Conservation (phyloP, 35 echinoderm and acorn worm genomes). For the Anneissia japonica region DNA sequence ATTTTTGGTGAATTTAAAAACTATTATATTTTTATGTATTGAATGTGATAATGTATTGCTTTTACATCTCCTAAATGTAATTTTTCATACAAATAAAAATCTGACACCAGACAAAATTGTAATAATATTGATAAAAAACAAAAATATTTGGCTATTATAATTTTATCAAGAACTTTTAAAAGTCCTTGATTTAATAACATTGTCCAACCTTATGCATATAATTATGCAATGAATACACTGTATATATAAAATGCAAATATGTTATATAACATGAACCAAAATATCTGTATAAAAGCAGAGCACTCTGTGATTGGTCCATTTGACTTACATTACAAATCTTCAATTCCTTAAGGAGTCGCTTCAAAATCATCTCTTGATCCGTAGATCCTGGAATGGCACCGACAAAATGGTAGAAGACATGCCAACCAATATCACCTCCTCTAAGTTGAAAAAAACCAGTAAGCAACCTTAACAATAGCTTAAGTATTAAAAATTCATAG, state of each 20-base stretch:
- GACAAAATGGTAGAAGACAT: conserved; percentile 93
- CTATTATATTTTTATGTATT: no score
- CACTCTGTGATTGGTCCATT: not conserved
- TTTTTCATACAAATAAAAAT: no score
- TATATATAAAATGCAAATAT: not conserved
- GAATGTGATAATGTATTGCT: no score
- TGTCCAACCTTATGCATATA: not conserved
- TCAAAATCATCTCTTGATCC: conserved; percentile 80
- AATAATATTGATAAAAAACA: no score
- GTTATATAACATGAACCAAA: not conserved
- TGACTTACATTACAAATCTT: conserved; percentile 84
- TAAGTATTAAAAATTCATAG: no score
- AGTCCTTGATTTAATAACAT: no score
- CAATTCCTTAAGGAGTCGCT: conserved; percentile 68
- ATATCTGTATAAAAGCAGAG: not conserved
- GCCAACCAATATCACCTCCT: conserved; percentile 55
- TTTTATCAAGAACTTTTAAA: no score
- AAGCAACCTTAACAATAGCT: no score
- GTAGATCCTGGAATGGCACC: conserved; percentile 91
- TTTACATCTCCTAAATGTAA: no score
- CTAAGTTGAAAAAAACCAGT: conserved; percentile 9
- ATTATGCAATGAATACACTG: not conserved
- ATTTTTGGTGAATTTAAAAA: no score
- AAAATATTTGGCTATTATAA: no score
- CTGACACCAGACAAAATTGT: no score